Percentiles rank a stretch among this genome's conserved stretches.
Conservation (phyloP, 2,797 vertebrate genomes). For the Agapornis canus region DNA sequence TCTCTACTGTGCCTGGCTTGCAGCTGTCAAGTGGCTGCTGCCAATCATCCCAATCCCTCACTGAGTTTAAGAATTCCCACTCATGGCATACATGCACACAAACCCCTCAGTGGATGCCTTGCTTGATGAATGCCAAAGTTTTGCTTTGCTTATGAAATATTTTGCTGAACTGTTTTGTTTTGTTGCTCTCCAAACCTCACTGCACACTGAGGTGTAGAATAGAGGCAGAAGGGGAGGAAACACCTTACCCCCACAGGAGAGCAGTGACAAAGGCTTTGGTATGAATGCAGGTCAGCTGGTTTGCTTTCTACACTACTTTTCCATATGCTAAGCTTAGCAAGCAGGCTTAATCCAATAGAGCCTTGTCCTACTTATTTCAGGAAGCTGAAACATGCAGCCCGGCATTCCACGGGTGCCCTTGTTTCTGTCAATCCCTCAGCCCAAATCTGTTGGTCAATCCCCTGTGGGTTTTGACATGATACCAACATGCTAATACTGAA, state of each 20-base stretch:
- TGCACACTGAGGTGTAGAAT: rapidly evolving
- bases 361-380: not conserved
- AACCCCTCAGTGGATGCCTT: not conserved
- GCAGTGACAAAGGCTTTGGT: not conserved
- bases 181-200: not conserved
- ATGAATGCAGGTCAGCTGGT: not conserved
- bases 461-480: not conserved
- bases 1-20: not conserved
- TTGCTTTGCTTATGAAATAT: not conserved
- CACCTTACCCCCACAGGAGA: rapidly evolving
- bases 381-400: not conserved
- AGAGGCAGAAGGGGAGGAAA: not conserved
- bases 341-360: not conserved
- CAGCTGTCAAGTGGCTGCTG: not conserved
- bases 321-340: not conserved
- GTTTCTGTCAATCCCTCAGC: not conserved
- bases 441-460: not conserved
- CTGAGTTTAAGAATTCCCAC: rapidly evolving
- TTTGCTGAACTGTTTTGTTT: not conserved
- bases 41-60: not conserved
- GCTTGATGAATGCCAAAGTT: not conserved
- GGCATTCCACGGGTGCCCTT: not conserved
- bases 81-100: rapidly evolving
- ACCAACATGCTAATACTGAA: not conserved
- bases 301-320: not conserved